phyloP scores from a whole-genome alignment of 2,797 vertebrate species.

The Schizothorax lantsangensis region DNA sequence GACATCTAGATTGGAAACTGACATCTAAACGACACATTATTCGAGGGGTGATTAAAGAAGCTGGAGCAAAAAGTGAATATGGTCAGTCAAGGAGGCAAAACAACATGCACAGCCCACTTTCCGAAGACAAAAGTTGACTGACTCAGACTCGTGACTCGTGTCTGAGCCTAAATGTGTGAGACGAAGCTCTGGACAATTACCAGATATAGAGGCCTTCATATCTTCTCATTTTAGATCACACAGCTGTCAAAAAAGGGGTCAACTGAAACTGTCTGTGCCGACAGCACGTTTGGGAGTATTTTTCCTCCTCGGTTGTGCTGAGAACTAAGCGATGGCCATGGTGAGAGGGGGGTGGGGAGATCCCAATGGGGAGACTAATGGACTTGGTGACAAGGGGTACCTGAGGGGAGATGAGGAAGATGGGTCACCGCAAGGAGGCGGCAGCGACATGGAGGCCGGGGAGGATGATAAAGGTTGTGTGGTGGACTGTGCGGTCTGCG shows the following conservation, averaged over 20 bases:
- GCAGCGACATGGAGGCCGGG: constrained; percentile 89
- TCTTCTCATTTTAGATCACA: constrained; percentile 28
- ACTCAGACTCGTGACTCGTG: not conserved
- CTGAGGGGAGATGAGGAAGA: constrained; percentile 87
- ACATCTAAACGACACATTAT: constrained; percentile 17
- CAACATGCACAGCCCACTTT: constrained; percentile 37
- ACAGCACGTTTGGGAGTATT: constrained; percentile 15
- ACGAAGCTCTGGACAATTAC: constrained; percentile 16
- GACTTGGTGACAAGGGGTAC: constrained; percentile 86
- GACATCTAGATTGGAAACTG: constrained; percentile 46
- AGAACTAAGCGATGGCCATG: constrained; percentile 90
- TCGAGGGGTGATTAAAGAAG: constrained; percentile 19
- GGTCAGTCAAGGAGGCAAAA: not conserved
- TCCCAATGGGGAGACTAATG: constrained; percentile 89
- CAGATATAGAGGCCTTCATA: constrained; percentile 13
- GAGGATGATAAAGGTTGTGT: constrained; percentile 89
- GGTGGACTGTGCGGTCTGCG: constrained; percentile 93
- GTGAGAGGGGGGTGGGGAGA: constrained; percentile 94
- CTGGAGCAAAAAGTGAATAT: constrained; percentile 29
- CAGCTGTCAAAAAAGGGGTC: constrained; percentile 34
- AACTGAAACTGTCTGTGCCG: constrained; percentile 4
- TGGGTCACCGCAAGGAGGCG: constrained; percentile 86
- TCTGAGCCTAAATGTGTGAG: constrained; percentile 47
- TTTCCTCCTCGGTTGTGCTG: constrained; percentile 61
- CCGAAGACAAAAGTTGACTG: constrained; percentile 33